phyloP scores from a whole-genome alignment of 2,888 invertebrate species.

The Aleiodes testaceus region DNA sequence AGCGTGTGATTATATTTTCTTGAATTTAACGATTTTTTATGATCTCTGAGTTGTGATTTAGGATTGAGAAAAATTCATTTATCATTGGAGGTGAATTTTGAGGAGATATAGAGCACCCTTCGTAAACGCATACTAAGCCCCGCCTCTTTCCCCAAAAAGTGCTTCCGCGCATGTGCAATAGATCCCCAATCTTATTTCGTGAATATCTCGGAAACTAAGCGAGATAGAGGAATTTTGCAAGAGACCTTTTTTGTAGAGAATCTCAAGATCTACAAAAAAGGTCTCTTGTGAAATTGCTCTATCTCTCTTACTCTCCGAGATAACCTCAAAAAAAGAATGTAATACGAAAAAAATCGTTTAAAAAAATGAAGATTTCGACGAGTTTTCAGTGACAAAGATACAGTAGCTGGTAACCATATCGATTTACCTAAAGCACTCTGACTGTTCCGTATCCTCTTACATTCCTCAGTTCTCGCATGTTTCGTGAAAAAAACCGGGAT shows the following conservation, averaged over 20 bases:
- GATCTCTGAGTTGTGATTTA: not conserved
- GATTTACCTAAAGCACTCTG: conserved; percentile 31
- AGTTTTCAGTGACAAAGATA: conserved; percentile 26
- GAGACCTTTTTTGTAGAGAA: too few species aligned
- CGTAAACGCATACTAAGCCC: too few species aligned
- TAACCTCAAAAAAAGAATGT: conserved; percentile 10
- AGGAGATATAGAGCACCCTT: too few species aligned
- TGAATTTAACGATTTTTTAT: not conserved
- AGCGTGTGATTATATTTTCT: conserved; percentile 18
- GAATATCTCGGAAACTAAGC: not conserved
- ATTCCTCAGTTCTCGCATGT: conserved; percentile 8
- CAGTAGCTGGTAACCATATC: conserved; percentile 42
- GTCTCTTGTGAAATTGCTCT: too few species aligned
- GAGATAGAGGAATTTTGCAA: too few species aligned
- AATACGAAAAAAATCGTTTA: conserved; percentile 11
- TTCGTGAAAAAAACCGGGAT: conserved; percentile 8
- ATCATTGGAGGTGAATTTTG: not conserved
- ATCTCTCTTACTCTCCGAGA: too few species aligned
- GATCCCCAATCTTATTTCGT: not conserved
- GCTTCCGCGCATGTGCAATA: too few species aligned
- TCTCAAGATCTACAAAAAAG: too few species aligned
- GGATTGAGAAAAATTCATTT: not conserved
- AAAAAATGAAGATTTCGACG: not conserved
- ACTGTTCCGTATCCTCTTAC: conserved; percentile 39
- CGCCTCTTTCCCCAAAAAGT: too few species aligned